Evolutionary conservation across 2,113 vertebrate genomes (phyloP).

Genomic region (Todiramphus saurophagus): DNA sequence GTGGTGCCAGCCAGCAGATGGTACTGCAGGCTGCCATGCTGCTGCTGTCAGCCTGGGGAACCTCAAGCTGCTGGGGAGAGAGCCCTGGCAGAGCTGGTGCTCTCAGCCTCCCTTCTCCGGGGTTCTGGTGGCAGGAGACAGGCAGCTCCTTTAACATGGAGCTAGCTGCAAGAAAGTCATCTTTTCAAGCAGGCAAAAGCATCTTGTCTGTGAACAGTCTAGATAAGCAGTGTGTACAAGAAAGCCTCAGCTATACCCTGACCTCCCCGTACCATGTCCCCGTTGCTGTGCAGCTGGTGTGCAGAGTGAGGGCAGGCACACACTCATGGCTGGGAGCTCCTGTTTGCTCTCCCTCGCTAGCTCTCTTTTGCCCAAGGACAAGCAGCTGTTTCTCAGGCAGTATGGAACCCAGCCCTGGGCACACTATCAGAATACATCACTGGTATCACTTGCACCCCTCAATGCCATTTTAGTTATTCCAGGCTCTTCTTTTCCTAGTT

Average conservation of each 20-base stretch:
- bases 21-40: slow-evolving; percentile 4
- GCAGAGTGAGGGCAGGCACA: background rate
- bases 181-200: background rate
- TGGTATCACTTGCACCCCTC: background rate
- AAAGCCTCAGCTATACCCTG: background rate
- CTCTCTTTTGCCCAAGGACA: background rate
- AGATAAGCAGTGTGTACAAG: no score
- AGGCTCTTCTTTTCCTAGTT: background rate
- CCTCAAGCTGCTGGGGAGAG: no score
- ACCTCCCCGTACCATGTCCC: background rate
- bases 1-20: slow-evolving; percentile 49
- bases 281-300: background rate
- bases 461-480: background rate
- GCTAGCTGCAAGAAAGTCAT: background rate
- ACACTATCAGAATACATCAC: background rate
- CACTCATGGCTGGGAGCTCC: background rate
- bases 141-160: background rate
- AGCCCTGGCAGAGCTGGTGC: background rate
- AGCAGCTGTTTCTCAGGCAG: background rate
- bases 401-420: background rate
- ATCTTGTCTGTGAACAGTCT: background rate
- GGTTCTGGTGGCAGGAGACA: background rate
- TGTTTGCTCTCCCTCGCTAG: background rate
- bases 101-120: background rate
- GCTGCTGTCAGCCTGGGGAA: background rate